Conservation (phyloP, 2,113 vertebrate genomes). For the Hippocampus abdominalis region DNA sequence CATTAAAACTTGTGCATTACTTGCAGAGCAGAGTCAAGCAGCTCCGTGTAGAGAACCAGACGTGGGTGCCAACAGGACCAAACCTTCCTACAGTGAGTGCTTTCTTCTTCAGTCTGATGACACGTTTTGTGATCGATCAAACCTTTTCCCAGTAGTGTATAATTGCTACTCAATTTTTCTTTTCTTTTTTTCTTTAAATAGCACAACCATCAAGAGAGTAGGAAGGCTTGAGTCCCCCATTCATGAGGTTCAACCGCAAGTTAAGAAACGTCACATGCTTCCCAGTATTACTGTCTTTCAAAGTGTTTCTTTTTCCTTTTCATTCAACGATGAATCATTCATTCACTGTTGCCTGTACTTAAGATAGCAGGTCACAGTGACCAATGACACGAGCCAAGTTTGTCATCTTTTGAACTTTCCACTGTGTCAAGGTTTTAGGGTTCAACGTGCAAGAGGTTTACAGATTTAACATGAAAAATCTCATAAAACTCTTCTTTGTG, state of each 20-base stretch:
- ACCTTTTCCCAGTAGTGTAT: neutral
- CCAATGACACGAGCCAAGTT: slow-evolving; percentile 25
- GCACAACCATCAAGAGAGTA: slow-evolving; percentile 36
- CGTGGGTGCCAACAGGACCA: slow-evolving; percentile 38
- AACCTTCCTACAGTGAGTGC: slow-evolving; percentile 55
- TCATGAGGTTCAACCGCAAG: slow-evolving; percentile 22
- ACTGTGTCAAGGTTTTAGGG: slow-evolving; percentile 34
- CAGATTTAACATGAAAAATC: slow-evolving; percentile 14
- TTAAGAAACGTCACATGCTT: slow-evolving; percentile 7
- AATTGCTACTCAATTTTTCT: neutral
- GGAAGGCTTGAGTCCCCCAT: slow-evolving; percentile 5
- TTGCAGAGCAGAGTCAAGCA: slow-evolving; percentile 73
- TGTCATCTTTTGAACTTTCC: slow-evolving; percentile 29
- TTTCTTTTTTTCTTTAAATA: slow-evolving; percentile 27
- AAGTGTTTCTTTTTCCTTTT: neutral
- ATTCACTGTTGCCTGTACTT: slow-evolving; percentile 26
- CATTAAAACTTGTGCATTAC: slow-evolving; percentile 68
- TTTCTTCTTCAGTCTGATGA: neutral
- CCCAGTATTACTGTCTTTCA: too few species aligned
- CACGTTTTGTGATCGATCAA: neutral
- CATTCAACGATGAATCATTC: slow-evolving; percentile 36
- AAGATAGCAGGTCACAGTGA: slow-evolving; percentile 43
- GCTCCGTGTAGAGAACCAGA: slow-evolving; percentile 65
- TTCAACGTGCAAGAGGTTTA: slow-evolving; percentile 8
- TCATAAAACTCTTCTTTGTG: slow-evolving; percentile 12